phyloP scores from a whole-genome alignment of 2,797 vertebrate genomes.

The Clarias laeviceps region DNA sequence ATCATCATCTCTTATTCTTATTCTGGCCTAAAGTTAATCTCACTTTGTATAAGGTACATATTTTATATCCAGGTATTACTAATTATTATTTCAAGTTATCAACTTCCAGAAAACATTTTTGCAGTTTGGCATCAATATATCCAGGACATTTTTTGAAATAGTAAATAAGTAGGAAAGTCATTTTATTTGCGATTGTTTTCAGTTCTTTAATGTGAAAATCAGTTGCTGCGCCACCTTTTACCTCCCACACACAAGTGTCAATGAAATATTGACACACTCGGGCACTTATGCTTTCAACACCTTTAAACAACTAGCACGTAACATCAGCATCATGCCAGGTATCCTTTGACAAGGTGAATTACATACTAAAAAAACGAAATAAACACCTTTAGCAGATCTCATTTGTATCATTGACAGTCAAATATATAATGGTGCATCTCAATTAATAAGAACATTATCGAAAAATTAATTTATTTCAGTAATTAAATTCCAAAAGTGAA shows the following conservation, averaged over 20 bases:
- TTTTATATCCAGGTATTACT: background rate
- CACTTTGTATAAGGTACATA: background rate
- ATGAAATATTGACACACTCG: background rate
- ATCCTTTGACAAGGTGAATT: background rate
- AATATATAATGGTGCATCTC: background rate
- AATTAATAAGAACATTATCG: too few species aligned
- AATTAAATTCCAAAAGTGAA: too few species aligned
- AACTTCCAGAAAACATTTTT: background rate
- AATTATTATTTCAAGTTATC: background rate
- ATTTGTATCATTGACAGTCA: background rate
- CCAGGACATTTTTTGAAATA: background rate
- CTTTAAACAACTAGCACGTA: background rate
- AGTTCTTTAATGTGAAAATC: background rate
- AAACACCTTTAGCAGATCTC: background rate
- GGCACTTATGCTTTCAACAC: background rate
- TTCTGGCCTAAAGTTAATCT: background rate
- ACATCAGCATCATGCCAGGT: background rate
- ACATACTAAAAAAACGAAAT: background rate
- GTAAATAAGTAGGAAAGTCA: background rate
- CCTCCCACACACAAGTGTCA: background rate
- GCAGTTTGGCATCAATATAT: background rate
- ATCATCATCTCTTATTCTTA: background rate
- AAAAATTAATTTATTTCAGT: background rate
- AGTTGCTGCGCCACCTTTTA: background rate
- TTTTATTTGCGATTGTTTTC: background rate